phyloP scores from a whole-genome alignment of 2,888 invertebrate genomes.

The Gymnocheta viridis region DNA sequence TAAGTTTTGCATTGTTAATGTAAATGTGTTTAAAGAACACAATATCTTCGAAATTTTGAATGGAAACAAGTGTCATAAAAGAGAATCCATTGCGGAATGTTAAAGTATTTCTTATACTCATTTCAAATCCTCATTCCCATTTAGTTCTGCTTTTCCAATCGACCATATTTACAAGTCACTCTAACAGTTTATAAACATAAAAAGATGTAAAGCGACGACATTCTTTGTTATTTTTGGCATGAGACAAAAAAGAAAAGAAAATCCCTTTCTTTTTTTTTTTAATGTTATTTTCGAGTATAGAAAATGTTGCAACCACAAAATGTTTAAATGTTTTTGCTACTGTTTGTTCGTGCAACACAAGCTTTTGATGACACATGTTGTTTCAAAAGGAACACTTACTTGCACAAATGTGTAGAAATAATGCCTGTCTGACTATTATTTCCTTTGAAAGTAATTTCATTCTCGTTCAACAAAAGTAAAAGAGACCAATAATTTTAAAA shows the following conservation, averaged over 20 bases:
- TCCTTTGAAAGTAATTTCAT: constrained; percentile 37
- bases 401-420: constrained; percentile 9
- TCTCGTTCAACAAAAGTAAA: constrained; percentile 16
- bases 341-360: constrained; percentile 55
- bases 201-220: constrained; percentile 45
- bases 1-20: background rate
- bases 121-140: background rate
- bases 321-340: constrained; percentile 69
- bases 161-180: constrained; percentile 16
- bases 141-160: background rate
- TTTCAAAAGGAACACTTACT: constrained; percentile 27
- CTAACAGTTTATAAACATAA: background rate
- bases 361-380: constrained; percentile 66
- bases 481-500: constrained; percentile 42
- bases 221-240: constrained; percentile 38
- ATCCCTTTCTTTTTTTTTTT: background rate
- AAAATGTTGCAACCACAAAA: constrained; percentile 65
- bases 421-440: constrained; percentile 39
- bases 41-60: background rate
- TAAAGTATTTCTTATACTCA: constrained; percentile 20
- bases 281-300: constrained; percentile 14
- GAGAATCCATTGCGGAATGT: constrained; percentile 44
- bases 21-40: background rate
- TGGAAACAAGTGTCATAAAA: constrained; percentile 44
- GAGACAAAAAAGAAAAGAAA: constrained; percentile 1